Percentiles rank a stretch among this genome's conserved stretches.
phyloP scores from a whole-genome alignment of 1,140 invertebrate genomes.

The Limonius californicus region DNA sequence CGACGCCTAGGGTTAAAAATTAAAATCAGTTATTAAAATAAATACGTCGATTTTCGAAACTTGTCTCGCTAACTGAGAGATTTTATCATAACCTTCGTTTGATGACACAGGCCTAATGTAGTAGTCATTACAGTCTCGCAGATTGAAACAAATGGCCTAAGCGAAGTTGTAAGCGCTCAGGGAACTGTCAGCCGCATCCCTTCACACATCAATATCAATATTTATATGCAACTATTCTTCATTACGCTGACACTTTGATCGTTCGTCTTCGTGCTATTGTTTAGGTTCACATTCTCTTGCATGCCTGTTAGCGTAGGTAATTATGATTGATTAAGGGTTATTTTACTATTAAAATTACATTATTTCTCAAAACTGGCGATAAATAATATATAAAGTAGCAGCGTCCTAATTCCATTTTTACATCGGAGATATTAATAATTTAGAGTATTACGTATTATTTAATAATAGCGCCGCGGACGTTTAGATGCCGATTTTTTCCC shows the following conservation, averaged over 20 bases:
- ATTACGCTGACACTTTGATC: constrained; percentile 42
- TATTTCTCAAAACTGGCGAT: no score
- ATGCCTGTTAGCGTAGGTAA: constrained; percentile 18
- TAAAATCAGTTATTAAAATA: no score
- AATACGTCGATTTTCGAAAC: no score
- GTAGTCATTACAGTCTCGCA: constrained; percentile 28
- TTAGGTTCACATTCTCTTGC: background rate
- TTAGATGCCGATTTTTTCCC: no score
- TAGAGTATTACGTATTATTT: no score
- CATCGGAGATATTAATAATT: no score
- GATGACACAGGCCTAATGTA: constrained; percentile 34
- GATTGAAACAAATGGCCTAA: constrained; percentile 41
- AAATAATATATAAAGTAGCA: no score
- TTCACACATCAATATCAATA: constrained; percentile 47
- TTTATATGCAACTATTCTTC: constrained; percentile 43
- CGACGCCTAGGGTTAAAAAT: no score
- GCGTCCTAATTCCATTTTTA: no score
- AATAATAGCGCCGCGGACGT: no score
- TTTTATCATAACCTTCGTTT: constrained; percentile 19
- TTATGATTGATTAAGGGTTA: constrained; percentile 32
- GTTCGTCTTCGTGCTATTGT: constrained; percentile 26
- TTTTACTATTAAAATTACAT: background rate
- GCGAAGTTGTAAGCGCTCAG: constrained; percentile 32
- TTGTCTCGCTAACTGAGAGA: no score
- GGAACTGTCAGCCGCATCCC: constrained; percentile 43